Base-by-base conservation (phyloP, 2,888 invertebrate species). In the Tholera decimalis region DNA sequence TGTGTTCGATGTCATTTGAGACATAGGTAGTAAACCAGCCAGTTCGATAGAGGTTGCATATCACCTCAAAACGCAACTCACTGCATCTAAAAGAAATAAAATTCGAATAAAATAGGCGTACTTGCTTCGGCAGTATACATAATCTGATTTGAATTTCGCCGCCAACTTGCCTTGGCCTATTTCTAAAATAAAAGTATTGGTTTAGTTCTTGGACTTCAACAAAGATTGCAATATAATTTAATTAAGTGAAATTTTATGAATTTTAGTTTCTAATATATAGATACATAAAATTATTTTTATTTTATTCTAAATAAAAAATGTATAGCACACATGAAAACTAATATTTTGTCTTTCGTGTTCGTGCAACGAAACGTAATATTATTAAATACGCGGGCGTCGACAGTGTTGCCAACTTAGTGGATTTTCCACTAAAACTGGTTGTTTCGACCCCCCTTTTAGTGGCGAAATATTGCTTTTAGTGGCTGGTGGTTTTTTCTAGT, bases 311-410 rank as follows among this genome's bases (percentile, higher is more conserved):
- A n/a, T 0, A 50, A n/a, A 24, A 24, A 43, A 13, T 43, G 2
- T 24, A 9, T 24, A 20, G 5, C 4, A 1, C 11, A 11, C 1
- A 28, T 13, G 13, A 9, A 33, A 33, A 57, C 4, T n/a, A 22
- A 22, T 15, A 13, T 18, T 46, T 28, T 28, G 0, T 8, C 3
- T 37, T 37, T 11, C 15, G 2, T 6, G 9, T 43, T 3, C 2
- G 33, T 69, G 55, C 3, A 75, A 63, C 28, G 62, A 56, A 80
- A 72, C 63, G 66, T 49, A 47, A 26, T 33, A 22, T 18, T 35
- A 35, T 1, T 24, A 50, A 47, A 72, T 13, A 39, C 2, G 59
- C 63, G 51, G 24, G 26, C 33, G 33, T n/a, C n/a, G n/a, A n/a
- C n/a, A n/a, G n/a, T n/a, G n/a, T n/a, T n/a, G n/a, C n/a, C n/a